Evolutionary conservation across 30 jellyfish, hydroid and myxozoan species (phyloP).

Genomic region (Aurelia coerulea): DNA sequence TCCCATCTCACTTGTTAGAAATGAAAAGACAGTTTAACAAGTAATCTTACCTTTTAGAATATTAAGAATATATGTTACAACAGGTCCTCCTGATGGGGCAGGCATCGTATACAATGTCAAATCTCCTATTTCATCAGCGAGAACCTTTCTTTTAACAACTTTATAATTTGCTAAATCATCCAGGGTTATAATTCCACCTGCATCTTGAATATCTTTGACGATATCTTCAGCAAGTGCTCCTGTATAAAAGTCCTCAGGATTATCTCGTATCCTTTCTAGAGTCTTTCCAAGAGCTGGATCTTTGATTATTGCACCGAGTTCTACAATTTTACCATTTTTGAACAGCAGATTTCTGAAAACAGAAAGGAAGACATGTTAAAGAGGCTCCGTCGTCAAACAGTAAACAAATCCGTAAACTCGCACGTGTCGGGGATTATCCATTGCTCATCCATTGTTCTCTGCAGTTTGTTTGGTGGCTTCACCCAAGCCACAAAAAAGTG

Average conservation of each 20-base stretch:
- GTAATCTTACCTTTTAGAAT: conserved; percentile 84
- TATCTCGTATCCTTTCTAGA: conserved; percentile 74
- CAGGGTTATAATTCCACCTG: conserved; percentile 93
- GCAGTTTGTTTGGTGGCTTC: too few species aligned
- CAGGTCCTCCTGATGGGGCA: conserved; percentile 98
- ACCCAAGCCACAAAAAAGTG: too few species aligned
- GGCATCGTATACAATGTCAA: conserved; percentile 86
- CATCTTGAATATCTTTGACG: conserved; percentile 97
- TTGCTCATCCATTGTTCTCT: too few species aligned
- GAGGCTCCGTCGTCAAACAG: too few species aligned
- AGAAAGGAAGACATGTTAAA: too few species aligned
- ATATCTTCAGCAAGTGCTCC: conserved; percentile 98
- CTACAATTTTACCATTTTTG: conserved; percentile 79
- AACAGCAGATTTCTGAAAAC: conserved; percentile 73
- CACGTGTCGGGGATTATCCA: too few species aligned
- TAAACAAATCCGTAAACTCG: too few species aligned
- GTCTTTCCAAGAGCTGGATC: conserved; percentile 86
- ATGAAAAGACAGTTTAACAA: not conserved
- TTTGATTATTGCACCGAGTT: conserved; percentile 79
- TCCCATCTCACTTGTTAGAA: too few species aligned
- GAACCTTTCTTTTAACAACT: conserved; percentile 80
- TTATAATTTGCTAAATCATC: conserved; percentile 98
- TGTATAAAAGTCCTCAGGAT: conserved; percentile 96
- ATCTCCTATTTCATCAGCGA: conserved; percentile 92
- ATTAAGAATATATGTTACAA: conserved; percentile 81